Evolutionary conservation across 2,888 invertebrate species (phyloP), one percentile per base, ranked within the genome.

Genomic region (Pinctada fucata): DNA sequence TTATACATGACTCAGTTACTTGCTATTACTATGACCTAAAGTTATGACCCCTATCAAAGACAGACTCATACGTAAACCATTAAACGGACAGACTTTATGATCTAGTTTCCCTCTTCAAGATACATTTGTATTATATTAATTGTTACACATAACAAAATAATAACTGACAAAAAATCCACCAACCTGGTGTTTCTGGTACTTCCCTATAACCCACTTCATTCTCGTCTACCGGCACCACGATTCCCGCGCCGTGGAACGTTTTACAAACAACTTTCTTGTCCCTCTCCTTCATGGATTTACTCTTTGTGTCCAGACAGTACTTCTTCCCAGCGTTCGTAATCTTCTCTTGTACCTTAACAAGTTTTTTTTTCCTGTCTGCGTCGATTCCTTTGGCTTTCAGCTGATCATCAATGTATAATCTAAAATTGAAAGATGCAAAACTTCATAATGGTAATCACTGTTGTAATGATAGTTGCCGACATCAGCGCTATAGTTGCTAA

Each of bases 151-250:
- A 31, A 31, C 31, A 31, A 31, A 31, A 31, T 31, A 31, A 31
- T 31, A 31, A 31, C 31, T 31, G 31, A 31, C 31, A 31, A 31
- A 31, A 31, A 31, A 49, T 47, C 10, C 16, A 58, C 72, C 86
- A 84, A 92, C 93, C 92, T 85, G 91, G 87, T 51, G 94, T 95
- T 87, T 95, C 95, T 64, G 95, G 94, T 93, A 95, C 90, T 76
- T 92, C 92, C 82, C 99, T 94, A 91, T 99, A 99, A 0, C 99
- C 99, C 3, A 97, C 90, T 89, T 97, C 95, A 91, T 96, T 96
- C 66, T 88, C 89, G 87, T 97, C 94, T 78, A 95, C 95, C 0
- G 97, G 97, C 1, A 98, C 97, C 4, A 91, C 91, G 69, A 92
- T 89, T 0, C 92, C 92, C 47, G 91, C 91, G 1, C 89, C 89